These are phyloP conservation scores for Lycocerus yunnanus DNA, from an alignment of 2,888 invertebrate species.

Conservation along the genomic window DNA sequence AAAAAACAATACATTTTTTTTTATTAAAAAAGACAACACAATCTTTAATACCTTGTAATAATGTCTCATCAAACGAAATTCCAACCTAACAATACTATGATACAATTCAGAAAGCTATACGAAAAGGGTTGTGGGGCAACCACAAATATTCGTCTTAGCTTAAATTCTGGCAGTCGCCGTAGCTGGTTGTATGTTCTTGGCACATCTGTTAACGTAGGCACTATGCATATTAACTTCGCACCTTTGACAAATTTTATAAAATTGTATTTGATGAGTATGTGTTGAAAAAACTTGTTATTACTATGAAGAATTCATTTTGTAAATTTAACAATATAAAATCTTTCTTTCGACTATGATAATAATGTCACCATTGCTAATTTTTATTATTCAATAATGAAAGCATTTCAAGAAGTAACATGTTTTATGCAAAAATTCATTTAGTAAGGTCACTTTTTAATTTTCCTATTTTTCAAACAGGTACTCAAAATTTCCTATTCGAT, in stretches of 20 bases:
- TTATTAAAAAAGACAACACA: not conserved
- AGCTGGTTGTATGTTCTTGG: constrained; percentile 54
- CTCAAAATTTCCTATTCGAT: not conserved
- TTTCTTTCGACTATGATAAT: not conserved
- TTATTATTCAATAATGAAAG: not conserved
- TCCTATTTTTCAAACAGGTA: not conserved
- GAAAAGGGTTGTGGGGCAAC: not conserved
- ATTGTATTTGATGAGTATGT: constrained; percentile 6
- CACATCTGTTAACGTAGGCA: constrained; percentile 52
- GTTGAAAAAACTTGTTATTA: constrained; percentile 38
- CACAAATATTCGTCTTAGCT: constrained; percentile 3
- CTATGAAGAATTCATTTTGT: constrained; percentile 37
- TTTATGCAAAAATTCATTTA: not conserved
- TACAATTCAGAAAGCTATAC: constrained; percentile 21
- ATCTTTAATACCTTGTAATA: constrained; percentile 23
- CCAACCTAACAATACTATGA: constrained; percentile 29
- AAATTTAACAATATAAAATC: constrained; percentile 6
- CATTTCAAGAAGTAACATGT: not conserved
- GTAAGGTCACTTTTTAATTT: not conserved
- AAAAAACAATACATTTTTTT: constrained; percentile 18
- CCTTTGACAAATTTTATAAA: constrained; percentile 12
- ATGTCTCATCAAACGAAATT: constrained; percentile 23
- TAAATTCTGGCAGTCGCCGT: constrained; percentile 51
- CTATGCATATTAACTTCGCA: constrained; percentile 41
- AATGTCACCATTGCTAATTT: not conserved